Conservation (phyloP, 2,888 invertebrate genomes). For the Hemithea aestivaria region DNA sequence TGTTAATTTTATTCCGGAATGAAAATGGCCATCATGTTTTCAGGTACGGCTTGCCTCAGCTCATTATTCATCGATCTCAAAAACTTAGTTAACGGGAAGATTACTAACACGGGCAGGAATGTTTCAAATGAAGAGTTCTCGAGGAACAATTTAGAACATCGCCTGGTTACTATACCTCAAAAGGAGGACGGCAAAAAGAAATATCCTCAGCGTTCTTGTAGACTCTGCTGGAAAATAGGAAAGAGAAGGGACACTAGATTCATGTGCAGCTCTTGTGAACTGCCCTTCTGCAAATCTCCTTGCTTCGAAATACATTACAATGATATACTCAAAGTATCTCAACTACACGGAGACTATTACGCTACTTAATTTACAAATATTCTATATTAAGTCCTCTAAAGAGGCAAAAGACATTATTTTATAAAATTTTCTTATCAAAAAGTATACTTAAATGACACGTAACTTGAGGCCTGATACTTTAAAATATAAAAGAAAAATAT, state of each 20-base stretch:
- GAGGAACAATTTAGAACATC: conserved; percentile 57
- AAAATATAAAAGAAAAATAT: conserved; percentile 20
- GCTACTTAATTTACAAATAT: conserved; percentile 50
- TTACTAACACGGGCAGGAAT: conserved; percentile 55
- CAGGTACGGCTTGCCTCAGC: conserved; percentile 73
- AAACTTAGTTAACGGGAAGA: conserved; percentile 74
- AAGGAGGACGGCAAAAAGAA: conserved; percentile 77
- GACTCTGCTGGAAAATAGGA: conserved; percentile 73
- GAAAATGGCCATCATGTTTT: conserved; percentile 79
- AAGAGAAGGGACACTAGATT: conserved; percentile 71
- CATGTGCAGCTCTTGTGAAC: conserved; percentile 72
- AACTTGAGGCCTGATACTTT: conserved; percentile 24
- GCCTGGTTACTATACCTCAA: conserved; percentile 73
- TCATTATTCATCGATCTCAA: conserved; percentile 74
- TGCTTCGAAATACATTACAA: conserved; percentile 74
- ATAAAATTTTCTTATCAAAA: conserved; percentile 24
- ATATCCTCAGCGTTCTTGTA: conserved; percentile 74
- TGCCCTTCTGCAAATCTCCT: conserved; percentile 73
- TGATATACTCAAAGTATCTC: conserved; percentile 67
- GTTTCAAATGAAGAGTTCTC: conserved; percentile 52
- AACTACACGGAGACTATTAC: conserved; percentile 68
- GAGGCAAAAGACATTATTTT: conserved; percentile 36
- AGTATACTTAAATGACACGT: conserved; percentile 3
- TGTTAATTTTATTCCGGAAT: conserved; percentile 36
- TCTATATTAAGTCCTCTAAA: conserved; percentile 32